These are phyloP conservation scores for Nettapus auritus DNA, from an alignment of 2,113 vertebrate species.

Conservation along the genomic window DNA sequence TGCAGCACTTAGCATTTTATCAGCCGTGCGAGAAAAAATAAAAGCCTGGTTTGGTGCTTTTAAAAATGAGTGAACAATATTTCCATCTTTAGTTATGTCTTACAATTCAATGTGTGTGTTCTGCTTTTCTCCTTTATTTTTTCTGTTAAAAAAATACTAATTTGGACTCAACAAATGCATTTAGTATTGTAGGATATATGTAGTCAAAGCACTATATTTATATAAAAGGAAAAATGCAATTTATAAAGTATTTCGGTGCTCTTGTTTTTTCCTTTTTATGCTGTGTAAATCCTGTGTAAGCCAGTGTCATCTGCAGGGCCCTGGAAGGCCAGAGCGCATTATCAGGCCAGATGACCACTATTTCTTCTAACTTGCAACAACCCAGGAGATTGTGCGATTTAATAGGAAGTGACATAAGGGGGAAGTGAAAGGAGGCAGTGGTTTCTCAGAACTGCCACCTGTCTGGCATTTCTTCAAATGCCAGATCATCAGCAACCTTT, in stretches of 20 bases:
- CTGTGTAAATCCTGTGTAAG: background rate
- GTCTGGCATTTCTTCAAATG: background rate
- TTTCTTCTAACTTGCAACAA: background rate
- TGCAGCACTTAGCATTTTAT: conserved; percentile 32
- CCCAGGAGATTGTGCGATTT: background rate
- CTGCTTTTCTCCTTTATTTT: background rate
- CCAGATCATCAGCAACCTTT: background rate
- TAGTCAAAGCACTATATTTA: background rate
- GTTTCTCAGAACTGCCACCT: background rate
- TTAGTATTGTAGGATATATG: background rate
- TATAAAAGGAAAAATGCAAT: background rate
- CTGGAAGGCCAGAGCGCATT: background rate
- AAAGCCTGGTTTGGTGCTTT: background rate
- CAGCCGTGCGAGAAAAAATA: background rate
- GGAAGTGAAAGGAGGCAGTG: background rate
- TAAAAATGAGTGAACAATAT: background rate
- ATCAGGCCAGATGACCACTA: too few relatives aligned
- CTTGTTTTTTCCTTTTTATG: background rate
- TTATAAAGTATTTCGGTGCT: background rate
- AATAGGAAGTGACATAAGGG: background rate
- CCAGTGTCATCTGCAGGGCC: background rate
- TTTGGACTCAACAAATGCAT: background rate
- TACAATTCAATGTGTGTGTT: background rate
- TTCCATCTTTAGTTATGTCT: background rate
- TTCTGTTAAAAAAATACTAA: background rate